phyloP scores from a whole-genome alignment of 2,797 vertebrate species.

The Cuculus canorus region DNA sequence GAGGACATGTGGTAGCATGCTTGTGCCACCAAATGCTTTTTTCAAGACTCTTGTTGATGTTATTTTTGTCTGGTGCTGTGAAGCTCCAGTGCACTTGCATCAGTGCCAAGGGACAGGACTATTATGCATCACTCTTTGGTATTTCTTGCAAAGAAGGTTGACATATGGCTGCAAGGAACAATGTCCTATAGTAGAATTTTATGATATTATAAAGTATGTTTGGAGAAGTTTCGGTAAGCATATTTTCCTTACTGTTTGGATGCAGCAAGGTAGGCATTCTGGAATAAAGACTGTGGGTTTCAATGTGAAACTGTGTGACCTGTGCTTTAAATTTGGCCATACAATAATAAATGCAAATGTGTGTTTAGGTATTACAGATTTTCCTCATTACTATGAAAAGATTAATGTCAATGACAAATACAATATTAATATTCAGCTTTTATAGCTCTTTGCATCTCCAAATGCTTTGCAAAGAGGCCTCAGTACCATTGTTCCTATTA shows the following conservation, averaged over 20 bases:
- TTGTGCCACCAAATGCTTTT: not conserved
- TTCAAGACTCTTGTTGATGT: not conserved
- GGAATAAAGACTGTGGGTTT: not conserved
- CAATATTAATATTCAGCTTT: not conserved
- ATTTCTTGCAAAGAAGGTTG: not conserved
- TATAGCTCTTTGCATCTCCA: not conserved
- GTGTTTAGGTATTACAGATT: not conserved
- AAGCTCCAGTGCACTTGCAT: not conserved
- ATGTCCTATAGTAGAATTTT: not conserved
- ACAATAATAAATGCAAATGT: not conserved
- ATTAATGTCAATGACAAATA: not conserved
- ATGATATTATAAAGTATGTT: not conserved
- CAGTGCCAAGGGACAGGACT: not conserved
- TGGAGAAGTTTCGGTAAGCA: rapidly evolving
- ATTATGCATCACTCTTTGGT: not conserved
- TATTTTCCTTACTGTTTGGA: not conserved
- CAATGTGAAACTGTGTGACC: not conserved
- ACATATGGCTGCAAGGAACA: not conserved
- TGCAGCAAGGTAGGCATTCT: not conserved
- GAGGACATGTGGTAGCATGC: not conserved
- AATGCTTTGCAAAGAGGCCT: not conserved
- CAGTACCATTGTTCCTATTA: not conserved
- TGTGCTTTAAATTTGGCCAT: not conserved
- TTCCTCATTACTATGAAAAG: not conserved
- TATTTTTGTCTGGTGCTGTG: not conserved